phyloP scores from a whole-genome alignment of 2,888 invertebrate species.

The Himalopsyche tibetana region DNA sequence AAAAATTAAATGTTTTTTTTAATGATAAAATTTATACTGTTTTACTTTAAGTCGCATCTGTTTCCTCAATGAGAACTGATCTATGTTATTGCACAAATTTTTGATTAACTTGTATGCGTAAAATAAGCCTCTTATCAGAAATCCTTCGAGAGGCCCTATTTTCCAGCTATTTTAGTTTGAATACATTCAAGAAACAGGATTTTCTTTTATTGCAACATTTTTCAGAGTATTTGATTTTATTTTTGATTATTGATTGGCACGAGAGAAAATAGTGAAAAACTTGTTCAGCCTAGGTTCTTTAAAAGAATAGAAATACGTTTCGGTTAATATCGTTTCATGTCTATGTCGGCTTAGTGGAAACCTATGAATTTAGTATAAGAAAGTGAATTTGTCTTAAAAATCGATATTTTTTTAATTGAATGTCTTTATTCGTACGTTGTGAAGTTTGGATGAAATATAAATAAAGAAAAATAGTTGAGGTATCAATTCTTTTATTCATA shows the following conservation, averaged over 20 bases:
- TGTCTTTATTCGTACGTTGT: conserved; percentile 47
- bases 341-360: not conserved
- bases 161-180: too few species aligned
- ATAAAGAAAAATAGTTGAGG: conserved; percentile 20
- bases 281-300: not conserved
- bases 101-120: too few species aligned
- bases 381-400: conserved; percentile 43
- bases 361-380: conserved; percentile 6
- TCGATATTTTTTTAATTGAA: conserved; percentile 49
- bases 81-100: too few species aligned
- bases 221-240: not conserved
- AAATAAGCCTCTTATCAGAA: too few species aligned
- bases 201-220: not conserved
- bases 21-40: too few species aligned
- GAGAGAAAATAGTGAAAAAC: not conserved
- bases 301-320: not conserved
- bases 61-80: too few species aligned
- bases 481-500: conserved; percentile 9
- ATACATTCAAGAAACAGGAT: not conserved
- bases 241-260: not conserved
- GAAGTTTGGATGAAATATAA: conserved; percentile 49
- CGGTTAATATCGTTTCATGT: not conserved
- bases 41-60: too few species aligned
- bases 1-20: too few species aligned
- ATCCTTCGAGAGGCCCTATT: too few species aligned